Base-by-base conservation (phyloP, 2,797 vertebrate genomes). In the Orientallactaga sibirica region DNA sequence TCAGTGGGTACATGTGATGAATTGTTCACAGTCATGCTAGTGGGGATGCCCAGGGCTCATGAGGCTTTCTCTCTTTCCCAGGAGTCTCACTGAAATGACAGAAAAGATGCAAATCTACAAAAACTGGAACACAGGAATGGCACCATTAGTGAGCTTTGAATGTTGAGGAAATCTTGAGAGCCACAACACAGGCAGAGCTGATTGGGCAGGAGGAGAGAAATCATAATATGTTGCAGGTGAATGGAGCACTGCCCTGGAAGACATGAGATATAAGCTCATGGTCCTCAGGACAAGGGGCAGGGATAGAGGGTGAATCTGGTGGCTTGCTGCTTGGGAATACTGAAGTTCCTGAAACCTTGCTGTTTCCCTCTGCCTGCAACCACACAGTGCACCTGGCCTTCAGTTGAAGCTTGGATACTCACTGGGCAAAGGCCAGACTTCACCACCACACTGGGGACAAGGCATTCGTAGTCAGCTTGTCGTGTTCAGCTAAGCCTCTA, bases 11-110 rank as follows among this genome's bases (percentile, higher is more conserved):
- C 1, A 15, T 3, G 27, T 48, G 3, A 25, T 41, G 55, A 22
- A 27, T 41, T 16, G 24, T 67, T 12, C 12, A 10, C 5, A 76
- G 7, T 10, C 33, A 48, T 19, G 4, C 14, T 16, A 29, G 15
- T 2, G 2, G 16, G 0, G 1, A 24, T 7, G 2, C 0, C 43
- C 52, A 48, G 52, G 37, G 29, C 27, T 37, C 16, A 4, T 6
- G 64, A 18, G 9, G 29, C 33, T 67, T 75, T 10, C 37, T 0
- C 22, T 58, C 16, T 80, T 27, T 77, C 43, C 10, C 6, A 16
- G n/a, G 29, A 83, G 43, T 48, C 52, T 29, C 29, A 74, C 0
- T 55, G 52, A 83, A 79, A 70, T 62, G 12, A 80, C 41, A 70
- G 48, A 61, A 86, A 77, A 90, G 5, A 75, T 25, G 15, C 9